phyloP scores from a whole-genome alignment of 2,888 invertebrate species.

The Sesamia inferens region DNA sequence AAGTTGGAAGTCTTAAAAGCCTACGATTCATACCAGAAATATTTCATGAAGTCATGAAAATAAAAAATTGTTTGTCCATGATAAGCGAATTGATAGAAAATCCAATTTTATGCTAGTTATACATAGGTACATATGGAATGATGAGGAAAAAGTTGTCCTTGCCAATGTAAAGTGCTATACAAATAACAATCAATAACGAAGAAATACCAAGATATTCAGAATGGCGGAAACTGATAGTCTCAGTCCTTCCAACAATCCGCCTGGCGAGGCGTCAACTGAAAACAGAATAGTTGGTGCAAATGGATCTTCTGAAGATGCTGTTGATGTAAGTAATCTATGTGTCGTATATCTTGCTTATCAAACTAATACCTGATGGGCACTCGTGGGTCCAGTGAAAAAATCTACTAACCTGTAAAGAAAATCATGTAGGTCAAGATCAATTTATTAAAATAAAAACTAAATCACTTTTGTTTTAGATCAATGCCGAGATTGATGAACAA shows the following conservation, averaged over 20 bases:
- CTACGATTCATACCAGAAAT: neutral
- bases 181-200: constrained; percentile 32
- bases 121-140: constrained; percentile 11
- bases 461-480: constrained; percentile 78
- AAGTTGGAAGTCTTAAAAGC: constrained; percentile 22
- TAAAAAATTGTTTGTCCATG: constrained; percentile 31
- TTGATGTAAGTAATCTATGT: constrained; percentile 75
- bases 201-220: constrained; percentile 30
- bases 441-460: neutral
- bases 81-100: constrained; percentile 37
- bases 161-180: constrained; percentile 33
- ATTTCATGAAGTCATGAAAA: constrained; percentile 2
- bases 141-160: constrained; percentile 33
- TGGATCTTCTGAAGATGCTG: constrained; percentile 70
- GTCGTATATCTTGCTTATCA: neutral
- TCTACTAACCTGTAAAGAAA: constrained; percentile 42
- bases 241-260: constrained; percentile 69
- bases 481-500: constrained; percentile 85
- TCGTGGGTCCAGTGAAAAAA: neutral
- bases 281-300: constrained; percentile 66
- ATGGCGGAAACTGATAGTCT: constrained; percentile 63
- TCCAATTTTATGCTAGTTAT: constrained; percentile 18
- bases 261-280: constrained; percentile 68
- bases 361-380: neutral
- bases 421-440: constrained; percentile 27